A percentile compares a stretch with the other conserved stretches of the same genome.
Evolutionary conservation across 2,888 invertebrate genomes (phyloP).

Genomic region (Cheilosia pagana): DNA sequence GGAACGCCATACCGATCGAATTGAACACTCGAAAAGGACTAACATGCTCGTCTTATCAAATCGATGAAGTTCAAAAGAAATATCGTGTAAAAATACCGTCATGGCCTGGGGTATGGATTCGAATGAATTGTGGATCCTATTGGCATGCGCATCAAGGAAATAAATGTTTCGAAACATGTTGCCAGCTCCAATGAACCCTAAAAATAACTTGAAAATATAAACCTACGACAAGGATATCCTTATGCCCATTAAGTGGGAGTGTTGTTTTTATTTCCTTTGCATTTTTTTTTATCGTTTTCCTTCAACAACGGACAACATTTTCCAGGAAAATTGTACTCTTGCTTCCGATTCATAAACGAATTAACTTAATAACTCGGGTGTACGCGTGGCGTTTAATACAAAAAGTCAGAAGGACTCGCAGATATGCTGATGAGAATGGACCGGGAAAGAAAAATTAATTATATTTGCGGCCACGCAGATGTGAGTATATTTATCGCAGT

Average conservation of each 20-base stretch:
- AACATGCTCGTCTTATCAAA: conserved; percentile 58
- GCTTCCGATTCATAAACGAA: conserved; percentile 56
- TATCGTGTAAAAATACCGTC: conserved; percentile 11
- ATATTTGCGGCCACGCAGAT: conserved; percentile 35
- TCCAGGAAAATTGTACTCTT: conserved; percentile 27
- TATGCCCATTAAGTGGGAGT: conserved; percentile 26
- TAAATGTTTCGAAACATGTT: conserved; percentile 41
- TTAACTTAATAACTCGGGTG: conserved; percentile 46
- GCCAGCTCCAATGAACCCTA: background rate
- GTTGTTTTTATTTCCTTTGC: conserved; percentile 30
- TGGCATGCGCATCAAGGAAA: conserved; percentile 24
- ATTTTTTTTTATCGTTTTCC: conserved; percentile 4
- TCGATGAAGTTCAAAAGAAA: conserved; percentile 52
- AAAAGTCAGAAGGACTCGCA: conserved; percentile 14
- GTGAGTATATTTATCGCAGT: conserved; percentile 24
- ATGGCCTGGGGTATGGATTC: conserved; percentile 24
- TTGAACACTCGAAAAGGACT: conserved; percentile 69
- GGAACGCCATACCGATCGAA: conserved; percentile 55
- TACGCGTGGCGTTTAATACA: background rate
- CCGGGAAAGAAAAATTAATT: conserved; percentile 20
- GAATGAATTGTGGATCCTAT: conserved; percentile 64
- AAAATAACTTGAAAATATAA: conserved; percentile 17
- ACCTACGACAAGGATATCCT: conserved; percentile 23
- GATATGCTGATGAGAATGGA: background rate
- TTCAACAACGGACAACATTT: conserved; percentile 2